These are phyloP conservation scores for Novumbra hubbsi DNA, from an alignment of 2,797 vertebrate species.

Conservation along the genomic window DNA sequence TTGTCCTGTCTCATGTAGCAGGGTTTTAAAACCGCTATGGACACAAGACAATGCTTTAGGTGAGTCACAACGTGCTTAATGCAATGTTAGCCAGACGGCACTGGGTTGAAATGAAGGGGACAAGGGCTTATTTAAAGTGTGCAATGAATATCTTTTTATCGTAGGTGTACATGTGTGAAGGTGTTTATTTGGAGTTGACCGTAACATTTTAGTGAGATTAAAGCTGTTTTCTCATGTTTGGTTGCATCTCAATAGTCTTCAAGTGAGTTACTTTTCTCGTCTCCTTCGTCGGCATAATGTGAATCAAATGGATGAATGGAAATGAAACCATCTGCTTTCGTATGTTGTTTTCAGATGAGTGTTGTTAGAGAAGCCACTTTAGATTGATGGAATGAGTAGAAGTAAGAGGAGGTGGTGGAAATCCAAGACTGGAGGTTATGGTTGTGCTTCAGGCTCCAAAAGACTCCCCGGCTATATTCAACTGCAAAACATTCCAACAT, in stretches of 20 bases:
- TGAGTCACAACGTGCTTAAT: neutral
- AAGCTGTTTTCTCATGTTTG: constrained; percentile 6
- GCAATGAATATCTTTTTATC: constrained; percentile 8
- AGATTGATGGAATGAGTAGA: neutral
- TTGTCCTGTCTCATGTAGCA: neutral
- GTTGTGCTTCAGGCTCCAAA: neutral
- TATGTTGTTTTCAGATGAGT: neutral
- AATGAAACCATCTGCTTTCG: neutral
- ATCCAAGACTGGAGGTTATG: neutral
- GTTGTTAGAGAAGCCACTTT: neutral
- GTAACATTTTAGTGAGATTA: neutral
- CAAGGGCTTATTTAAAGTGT: neutral
- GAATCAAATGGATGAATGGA: neutral
- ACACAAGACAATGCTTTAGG: neutral
- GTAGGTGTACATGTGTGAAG: constrained; percentile 21
- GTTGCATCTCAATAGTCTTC: neutral
- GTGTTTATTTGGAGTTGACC: constrained; percentile 8
- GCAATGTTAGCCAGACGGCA: neutral
- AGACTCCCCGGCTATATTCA: neutral
- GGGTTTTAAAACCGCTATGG: neutral
- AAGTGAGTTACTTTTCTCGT: neutral
- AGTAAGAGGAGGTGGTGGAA: neutral
- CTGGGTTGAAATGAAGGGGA: neutral
- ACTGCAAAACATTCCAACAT: neutral
- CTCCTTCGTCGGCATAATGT: neutral